Percentiles rank a stretch among this genome's conserved stretches.
These are phyloP conservation scores for Heliornis fulica DNA, from an alignment of 2,113 vertebrate species.

Conservation along the genomic window DNA sequence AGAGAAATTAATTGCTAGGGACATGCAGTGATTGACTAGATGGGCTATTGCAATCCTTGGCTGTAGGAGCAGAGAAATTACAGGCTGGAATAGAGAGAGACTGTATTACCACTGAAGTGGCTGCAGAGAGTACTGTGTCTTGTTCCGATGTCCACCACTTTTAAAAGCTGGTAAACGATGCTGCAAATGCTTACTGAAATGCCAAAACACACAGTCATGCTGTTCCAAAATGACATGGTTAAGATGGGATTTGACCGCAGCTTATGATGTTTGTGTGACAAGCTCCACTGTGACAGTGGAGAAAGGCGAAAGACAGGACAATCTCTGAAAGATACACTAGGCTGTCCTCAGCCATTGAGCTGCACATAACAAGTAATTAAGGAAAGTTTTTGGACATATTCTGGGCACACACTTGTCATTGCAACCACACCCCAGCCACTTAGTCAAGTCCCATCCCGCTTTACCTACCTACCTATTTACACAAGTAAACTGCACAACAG, in stretches of 20 bases:
- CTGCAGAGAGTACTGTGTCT: background rate
- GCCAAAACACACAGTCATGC: background rate
- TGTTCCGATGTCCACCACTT: background rate
- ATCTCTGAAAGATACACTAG: background rate
- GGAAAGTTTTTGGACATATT: background rate
- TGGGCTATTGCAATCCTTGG: background rate
- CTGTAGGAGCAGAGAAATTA: background rate
- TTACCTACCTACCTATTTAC: background rate
- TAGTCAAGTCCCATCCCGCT: background rate
- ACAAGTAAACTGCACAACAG: background rate
- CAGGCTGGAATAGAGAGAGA: background rate
- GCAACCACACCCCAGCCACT: rapidly evolving
- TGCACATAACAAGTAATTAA: background rate
- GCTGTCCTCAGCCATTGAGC: background rate
- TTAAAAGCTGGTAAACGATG: background rate
- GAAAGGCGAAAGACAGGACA: background rate
- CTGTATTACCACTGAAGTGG: background rate
- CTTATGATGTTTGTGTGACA: background rate
- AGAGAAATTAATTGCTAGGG: background rate
- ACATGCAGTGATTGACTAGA: background rate
- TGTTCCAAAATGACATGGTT: background rate
- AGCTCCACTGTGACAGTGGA: background rate
- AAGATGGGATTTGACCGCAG: background rate
- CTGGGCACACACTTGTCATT: background rate
- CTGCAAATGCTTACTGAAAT: background rate